Evolutionary conservation across 2,888 invertebrate genomes (phyloP).

Genomic region (Drosophila diplacantha): DNA sequence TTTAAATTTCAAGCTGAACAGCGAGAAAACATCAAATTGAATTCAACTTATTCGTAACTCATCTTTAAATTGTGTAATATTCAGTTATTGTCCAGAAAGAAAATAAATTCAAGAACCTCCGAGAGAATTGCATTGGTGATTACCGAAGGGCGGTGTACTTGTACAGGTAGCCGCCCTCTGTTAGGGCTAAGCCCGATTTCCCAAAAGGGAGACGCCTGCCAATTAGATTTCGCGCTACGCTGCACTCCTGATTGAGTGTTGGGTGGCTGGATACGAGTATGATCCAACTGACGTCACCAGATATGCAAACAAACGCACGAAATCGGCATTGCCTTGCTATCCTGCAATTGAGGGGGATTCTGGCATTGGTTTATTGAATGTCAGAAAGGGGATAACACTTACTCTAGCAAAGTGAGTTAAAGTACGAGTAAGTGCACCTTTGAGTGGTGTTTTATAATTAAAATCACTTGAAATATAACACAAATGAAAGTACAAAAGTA

Average conservation of each 20-base stretch:
- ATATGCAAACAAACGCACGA: slow-evolving; percentile 27
- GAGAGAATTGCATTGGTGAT: slow-evolving; percentile 9
- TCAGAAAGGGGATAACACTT: not conserved
- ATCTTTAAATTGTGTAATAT: not conserved
- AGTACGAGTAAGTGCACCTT: not conserved
- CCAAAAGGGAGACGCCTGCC: slow-evolving; percentile 37
- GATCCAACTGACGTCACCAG: slow-evolving; percentile 53
- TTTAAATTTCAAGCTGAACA: slow-evolving; percentile 8
- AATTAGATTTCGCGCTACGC: slow-evolving; percentile 60
- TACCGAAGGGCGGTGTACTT: not conserved
- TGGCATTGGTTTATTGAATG: not conserved
- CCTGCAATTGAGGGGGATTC: slow-evolving; percentile 5
- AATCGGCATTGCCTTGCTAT: slow-evolving; percentile 15
- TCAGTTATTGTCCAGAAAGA: not conserved
- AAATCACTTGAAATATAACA: too few species aligned
- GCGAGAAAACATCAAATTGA: too few species aligned
- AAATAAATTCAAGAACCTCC: slow-evolving; percentile 26
- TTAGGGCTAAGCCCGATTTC: slow-evolving; percentile 5
- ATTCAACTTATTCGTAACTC: not conserved
- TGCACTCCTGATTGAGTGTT: slow-evolving; percentile 50
- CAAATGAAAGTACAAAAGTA: too few species aligned
- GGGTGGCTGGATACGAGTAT: slow-evolving; percentile 15
- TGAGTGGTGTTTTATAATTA: too few species aligned
- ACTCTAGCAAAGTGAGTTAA: not conserved
- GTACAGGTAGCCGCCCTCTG: not conserved